Conservation (phyloP, 2,113 vertebrate species). For the Ceyx melanurus region DNA sequence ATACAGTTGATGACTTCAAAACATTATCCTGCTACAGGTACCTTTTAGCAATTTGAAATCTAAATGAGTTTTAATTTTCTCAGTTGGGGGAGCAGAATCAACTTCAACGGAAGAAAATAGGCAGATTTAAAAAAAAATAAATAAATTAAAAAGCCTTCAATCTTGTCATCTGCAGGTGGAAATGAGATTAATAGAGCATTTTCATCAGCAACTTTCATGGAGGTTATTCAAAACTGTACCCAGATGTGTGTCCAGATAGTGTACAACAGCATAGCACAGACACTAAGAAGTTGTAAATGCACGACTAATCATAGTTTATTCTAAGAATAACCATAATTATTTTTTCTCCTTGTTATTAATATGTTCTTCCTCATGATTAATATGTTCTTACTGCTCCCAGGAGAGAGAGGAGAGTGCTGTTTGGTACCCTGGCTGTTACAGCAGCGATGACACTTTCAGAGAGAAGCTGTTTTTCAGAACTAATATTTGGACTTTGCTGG, state of each 20-base stretch:
- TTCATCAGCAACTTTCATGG: not conserved
- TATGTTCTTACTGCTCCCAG: not conserved
- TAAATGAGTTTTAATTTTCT: not conserved
- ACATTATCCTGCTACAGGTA: not conserved
- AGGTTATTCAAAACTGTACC: not conserved
- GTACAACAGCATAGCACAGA: not conserved
- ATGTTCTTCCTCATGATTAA: not conserved
- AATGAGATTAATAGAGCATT: not conserved
- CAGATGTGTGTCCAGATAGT: not conserved
- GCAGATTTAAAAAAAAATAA: not conserved
- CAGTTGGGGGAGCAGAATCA: not conserved
- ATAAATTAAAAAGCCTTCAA: not conserved
- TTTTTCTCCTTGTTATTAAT: not conserved
- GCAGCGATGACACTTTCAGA: not conserved
- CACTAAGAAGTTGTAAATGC: not conserved
- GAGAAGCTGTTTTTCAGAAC: not conserved
- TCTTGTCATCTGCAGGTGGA: not conserved
- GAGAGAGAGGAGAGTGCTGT: not conserved
- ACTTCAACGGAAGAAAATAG: not conserved
- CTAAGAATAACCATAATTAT: not conserved
- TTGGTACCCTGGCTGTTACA: fast-evolving
- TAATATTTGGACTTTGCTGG: not conserved
- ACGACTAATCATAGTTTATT: not conserved
- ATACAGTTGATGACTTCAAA: not conserved
- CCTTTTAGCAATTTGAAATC: not conserved